Evolutionary conservation across 2,888 invertebrate species (phyloP).

Genomic region (Imbricaverruca yamaguchii): DNA sequence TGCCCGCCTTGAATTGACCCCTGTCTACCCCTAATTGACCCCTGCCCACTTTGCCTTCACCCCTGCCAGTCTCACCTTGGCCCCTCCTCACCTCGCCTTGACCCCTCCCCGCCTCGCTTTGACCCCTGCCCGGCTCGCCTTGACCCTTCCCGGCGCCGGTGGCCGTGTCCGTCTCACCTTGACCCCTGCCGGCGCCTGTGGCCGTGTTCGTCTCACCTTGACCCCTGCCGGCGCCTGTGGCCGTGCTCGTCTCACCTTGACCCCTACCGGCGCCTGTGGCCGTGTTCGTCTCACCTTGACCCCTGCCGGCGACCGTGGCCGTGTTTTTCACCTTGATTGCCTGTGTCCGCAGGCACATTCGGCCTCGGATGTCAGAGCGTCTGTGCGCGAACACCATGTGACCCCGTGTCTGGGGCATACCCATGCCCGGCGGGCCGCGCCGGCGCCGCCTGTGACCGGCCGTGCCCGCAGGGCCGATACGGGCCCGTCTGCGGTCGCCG

Average conservation of each 20-base stretch:
- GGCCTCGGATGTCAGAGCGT: neutral
- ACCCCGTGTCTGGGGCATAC: constrained; percentile 1
- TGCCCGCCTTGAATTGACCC: too few relatives aligned
- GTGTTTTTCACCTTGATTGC: neutral
- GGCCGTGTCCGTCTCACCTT: neutral
- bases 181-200: neutral
- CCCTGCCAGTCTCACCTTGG: too few relatives aligned
- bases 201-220: neutral
- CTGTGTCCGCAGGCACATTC: neutral
- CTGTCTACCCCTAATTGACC: too few relatives aligned
- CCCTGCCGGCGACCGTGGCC: neutral
- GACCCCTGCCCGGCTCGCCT: too few relatives aligned
- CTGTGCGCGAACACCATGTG: neutral
- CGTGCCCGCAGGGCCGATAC: constrained; percentile 43
- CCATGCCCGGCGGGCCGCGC: constrained; percentile 38
- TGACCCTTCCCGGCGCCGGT: neutral
- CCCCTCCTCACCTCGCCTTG: too few relatives aligned
- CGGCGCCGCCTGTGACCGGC: constrained; percentile 32
- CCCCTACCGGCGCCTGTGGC: neutral
- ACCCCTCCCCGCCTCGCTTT: too few relatives aligned
- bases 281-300: too few relatives aligned
- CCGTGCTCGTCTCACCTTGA: too few relatives aligned
- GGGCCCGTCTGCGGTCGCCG: constrained; percentile 44
- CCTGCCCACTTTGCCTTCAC: too few relatives aligned
- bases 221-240: too few relatives aligned